Conservation (phyloP, 2,113 vertebrate genomes). For the Helogale parvula region DNA sequence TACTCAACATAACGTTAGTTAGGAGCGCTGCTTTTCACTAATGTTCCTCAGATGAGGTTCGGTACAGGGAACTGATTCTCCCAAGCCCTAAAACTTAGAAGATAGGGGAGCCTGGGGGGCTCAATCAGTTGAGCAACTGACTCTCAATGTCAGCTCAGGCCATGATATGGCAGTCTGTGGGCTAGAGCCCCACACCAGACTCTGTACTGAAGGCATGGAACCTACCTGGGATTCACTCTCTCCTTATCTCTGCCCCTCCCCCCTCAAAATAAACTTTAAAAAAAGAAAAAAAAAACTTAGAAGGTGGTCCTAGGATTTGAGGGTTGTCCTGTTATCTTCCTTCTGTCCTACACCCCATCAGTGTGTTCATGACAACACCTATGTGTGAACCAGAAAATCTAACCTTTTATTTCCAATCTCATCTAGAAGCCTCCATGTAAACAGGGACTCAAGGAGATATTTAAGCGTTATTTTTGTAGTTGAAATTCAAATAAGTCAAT, state of each 20-base stretch:
- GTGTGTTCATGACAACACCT: not conserved
- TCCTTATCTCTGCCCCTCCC: too few relatives aligned
- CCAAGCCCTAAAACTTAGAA: not conserved
- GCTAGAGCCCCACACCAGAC: too few relatives aligned
- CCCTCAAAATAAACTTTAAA: too few relatives aligned
- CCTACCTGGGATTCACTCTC: too few relatives aligned
- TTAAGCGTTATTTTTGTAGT: not conserved
- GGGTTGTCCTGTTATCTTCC: not conserved
- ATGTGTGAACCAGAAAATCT: not conserved
- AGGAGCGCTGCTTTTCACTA: not conserved
- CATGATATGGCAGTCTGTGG: too few relatives aligned
- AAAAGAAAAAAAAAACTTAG: too few relatives aligned
- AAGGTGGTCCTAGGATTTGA: not conserved
- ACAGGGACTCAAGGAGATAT: not conserved
- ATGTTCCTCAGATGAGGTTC: not conserved
- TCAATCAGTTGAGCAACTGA: too few relatives aligned
- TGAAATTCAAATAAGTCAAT: not conserved
- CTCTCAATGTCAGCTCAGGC: too few relatives aligned
- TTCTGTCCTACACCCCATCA: not conserved
- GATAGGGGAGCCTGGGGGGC: too few relatives aligned
- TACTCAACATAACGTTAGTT: not conserved
- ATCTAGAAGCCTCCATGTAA: not conserved
- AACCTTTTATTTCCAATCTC: not conserved
- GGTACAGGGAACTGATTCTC: not conserved
- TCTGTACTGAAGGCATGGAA: too few relatives aligned